Conservation (phyloP, 2,113 vertebrate species). For the Aspidoscelis tigris region DNA sequence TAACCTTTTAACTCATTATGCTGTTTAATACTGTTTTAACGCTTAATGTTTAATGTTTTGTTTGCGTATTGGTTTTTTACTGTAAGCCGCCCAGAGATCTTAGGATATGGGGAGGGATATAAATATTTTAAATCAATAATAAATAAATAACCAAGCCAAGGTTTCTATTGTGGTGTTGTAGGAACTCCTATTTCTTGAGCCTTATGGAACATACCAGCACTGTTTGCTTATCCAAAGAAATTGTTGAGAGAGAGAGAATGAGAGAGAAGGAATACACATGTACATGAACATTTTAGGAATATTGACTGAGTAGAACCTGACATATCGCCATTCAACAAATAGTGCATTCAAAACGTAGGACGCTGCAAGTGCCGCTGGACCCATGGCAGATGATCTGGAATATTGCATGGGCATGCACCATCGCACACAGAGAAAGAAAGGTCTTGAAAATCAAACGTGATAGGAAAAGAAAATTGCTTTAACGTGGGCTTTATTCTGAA, state of each 20-base stretch:
- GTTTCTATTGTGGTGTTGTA: not conserved
- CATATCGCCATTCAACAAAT: not conserved
- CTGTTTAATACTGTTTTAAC: too few relatives aligned
- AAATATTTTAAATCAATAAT: too few relatives aligned
- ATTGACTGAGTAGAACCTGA: not conserved
- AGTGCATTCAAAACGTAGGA: not conserved
- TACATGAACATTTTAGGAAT: not conserved
- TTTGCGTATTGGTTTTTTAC: too few relatives aligned
- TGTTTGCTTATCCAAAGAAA: not conserved
- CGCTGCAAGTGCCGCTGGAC: conserved; percentile 22
- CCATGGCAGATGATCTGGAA: conserved; percentile 41
- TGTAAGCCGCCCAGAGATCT: too few relatives aligned
- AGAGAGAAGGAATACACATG: not conserved
- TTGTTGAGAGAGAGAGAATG: not conserved
- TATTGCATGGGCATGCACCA: conserved; percentile 8
- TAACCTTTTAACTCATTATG: too few relatives aligned
- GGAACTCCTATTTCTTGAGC: too few relatives aligned
- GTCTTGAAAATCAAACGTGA: conserved; percentile 63
- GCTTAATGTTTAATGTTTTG: too few relatives aligned
- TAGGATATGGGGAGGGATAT: too few relatives aligned
- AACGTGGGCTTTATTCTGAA: conserved; percentile 65
- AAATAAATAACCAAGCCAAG: not conserved
- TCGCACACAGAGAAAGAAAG: conserved; percentile 45
- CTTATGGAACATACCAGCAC: not conserved
- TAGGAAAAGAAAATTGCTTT: conserved; percentile 60